These are phyloP conservation scores for Pogonus chalceus DNA, from an alignment of 1,140 invertebrate species.

Conservation along the genomic window DNA sequence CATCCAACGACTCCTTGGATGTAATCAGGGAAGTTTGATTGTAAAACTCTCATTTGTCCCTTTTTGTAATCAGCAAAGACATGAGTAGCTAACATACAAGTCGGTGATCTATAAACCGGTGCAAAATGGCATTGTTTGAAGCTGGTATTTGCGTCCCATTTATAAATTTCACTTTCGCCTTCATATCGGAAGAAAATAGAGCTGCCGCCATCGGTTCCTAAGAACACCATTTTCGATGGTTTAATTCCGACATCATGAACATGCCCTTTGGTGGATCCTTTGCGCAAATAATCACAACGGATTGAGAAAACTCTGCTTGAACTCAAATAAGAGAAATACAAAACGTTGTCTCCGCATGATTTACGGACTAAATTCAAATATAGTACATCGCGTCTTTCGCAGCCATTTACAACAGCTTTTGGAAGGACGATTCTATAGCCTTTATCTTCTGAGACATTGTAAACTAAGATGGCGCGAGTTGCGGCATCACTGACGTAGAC, in stretches of 20 bases:
- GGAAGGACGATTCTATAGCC: slow-evolving; percentile 47
- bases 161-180: slow-evolving; percentile 48
- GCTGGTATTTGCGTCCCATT: slow-evolving; percentile 47
- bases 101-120: slow-evolving; percentile 45
- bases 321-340: slow-evolving; percentile 50
- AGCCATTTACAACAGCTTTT: slow-evolving; percentile 34
- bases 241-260: slow-evolving; percentile 46
- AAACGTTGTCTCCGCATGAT: slow-evolving; percentile 35
- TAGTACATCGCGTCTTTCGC: slow-evolving; percentile 40
- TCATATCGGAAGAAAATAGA: slow-evolving; percentile 48
- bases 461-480: slow-evolving; percentile 46
- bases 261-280: slow-evolving; percentile 38
- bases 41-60: slow-evolving; percentile 47
- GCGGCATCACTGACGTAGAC: slow-evolving; percentile 47
- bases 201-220: slow-evolving; percentile 48
- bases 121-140: slow-evolving; percentile 45
- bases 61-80: slow-evolving; percentile 45
- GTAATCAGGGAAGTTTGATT: slow-evolving; percentile 55
- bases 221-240: slow-evolving; percentile 42
- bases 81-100: slow-evolving; percentile 47
- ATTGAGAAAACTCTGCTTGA: slow-evolving; percentile 46
- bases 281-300: slow-evolving; percentile 37
- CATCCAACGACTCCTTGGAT: slow-evolving; percentile 46
- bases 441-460: slow-evolving; percentile 39
- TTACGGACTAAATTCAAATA: slow-evolving; percentile 44